Evolutionary conservation across 2,888 invertebrate species (phyloP), one percentile per base, ranked within the genome.

Genomic region (Stictocephala bisonia): DNA sequence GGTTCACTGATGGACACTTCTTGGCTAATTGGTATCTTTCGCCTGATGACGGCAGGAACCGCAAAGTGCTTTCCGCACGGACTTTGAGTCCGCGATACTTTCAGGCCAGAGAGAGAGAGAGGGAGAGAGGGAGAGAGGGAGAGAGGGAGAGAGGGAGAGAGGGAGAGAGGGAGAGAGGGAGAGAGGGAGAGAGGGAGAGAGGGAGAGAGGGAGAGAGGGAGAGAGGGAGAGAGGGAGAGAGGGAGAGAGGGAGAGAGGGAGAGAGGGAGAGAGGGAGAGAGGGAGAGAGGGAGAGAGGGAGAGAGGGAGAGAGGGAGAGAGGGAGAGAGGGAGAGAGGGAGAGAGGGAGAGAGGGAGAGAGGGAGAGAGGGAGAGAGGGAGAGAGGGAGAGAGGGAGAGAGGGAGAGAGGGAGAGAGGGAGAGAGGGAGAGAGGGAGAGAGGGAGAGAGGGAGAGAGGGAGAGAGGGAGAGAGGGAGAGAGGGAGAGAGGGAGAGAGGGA

Each of bases 181-280:
- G 44, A 71, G 27, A 68, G 71, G 58, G 20, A 50, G 31, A 60
- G 60, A 74, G 74, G 71, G 67, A 53, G 18, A 71, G 56, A 72
- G 50, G 44, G 51, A 48, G 40, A 27, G 29, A 22, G 66, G 69
- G 67, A 71, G 15, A 13, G 40, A 68, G 35, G 68, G 72, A 76
- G 50, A 44, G 67, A 31, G 26, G 73, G 48, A 71, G 60, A 71
- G 35, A 41, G 48, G 56, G 71, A 76, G 73, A 76, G 40, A 71
- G 76, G 68, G 44, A 18, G 64, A 76, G 71, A 58, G 66, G 67
- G 60, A 67, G 66, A 56, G 71, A 68, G 77, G 56, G 76, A 75
- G 72, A 77, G 75, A 75, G 66, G 76, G 58, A 72, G 64, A 75
- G 68, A 72, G 75, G 76, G 6, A 13, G 1, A 48, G 15, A 6